These are phyloP conservation scores for Phrixothrix hirtus DNA, from an alignment of 2,888 invertebrate species.

Conservation along the genomic window DNA sequence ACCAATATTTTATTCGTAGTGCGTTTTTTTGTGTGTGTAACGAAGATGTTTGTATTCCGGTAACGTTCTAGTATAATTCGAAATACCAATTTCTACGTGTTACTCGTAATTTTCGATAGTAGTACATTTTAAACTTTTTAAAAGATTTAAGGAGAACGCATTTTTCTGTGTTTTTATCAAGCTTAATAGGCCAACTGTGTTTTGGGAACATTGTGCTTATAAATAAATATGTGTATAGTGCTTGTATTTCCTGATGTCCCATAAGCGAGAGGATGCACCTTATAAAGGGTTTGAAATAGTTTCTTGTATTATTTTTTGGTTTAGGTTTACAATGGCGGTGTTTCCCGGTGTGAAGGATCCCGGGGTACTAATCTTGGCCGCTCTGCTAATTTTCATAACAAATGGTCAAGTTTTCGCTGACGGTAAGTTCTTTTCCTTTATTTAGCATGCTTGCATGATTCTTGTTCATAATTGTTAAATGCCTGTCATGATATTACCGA, in stretches of 20 bases:
- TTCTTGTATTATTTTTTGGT: conserved; percentile 40
- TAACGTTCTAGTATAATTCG: conserved; percentile 21
- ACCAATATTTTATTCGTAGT: conserved; percentile 22
- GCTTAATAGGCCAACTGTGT: conserved; percentile 32
- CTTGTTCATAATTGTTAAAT: conserved; percentile 38
- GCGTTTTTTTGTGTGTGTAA: conserved; percentile 23
- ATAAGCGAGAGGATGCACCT: conserved; percentile 33
- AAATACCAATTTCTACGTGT: conserved; percentile 22
- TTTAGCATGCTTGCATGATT: conserved; percentile 40
- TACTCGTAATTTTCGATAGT: conserved; percentile 19
- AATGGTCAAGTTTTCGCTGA: conserved; percentile 53
- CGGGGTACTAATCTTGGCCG: conserved; percentile 45
- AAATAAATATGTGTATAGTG: conserved; percentile 24
- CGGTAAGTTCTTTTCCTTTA: conserved; percentile 49
- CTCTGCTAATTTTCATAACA: conserved; percentile 48
- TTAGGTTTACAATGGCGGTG: conserved; percentile 51
- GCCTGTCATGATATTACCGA: conserved; percentile 28
- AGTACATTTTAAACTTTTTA: conserved; percentile 18
- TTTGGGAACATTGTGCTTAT: conserved; percentile 19
- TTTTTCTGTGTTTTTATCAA: conserved; percentile 11
- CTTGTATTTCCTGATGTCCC: conserved; percentile 13
- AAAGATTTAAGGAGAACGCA: conserved; percentile 7
- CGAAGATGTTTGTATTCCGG: conserved; percentile 22
- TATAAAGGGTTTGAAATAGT: conserved; percentile 48
- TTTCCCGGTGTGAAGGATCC: conserved; percentile 40